phyloP scores from a whole-genome alignment of 2,888 invertebrate genomes.

The Cephus pulcher region DNA sequence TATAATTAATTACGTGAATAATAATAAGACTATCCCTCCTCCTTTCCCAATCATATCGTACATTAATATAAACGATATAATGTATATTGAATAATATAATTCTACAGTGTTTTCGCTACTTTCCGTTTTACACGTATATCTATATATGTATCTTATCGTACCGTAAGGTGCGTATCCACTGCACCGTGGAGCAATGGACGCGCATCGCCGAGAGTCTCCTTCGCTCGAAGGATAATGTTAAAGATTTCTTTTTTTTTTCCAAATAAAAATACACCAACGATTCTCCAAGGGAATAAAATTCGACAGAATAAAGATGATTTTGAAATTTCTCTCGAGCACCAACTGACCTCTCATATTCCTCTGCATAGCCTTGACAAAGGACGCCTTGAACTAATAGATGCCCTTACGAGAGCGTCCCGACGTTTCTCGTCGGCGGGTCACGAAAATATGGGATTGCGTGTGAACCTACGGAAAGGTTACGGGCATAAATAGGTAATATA shows the following conservation, averaged over 20 bases:
- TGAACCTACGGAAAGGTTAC: slow-evolving; percentile 38
- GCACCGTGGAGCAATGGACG: not conserved
- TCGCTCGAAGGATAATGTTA: not conserved
- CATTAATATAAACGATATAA: slow-evolving; percentile 2
- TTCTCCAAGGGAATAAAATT: not conserved
- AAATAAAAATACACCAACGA: not conserved
- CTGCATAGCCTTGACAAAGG: not conserved
- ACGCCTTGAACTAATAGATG: not conserved
- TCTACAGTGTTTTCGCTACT: not conserved
- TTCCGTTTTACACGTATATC: not conserved
- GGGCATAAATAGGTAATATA: slow-evolving; percentile 44
- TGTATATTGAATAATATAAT: slow-evolving; percentile 13
- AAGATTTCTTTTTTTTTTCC: not conserved
- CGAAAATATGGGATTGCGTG: slow-evolving; percentile 24
- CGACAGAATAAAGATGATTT: not conserved
- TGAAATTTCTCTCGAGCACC: not conserved
- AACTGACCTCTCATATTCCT: not conserved
- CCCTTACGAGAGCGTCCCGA: slow-evolving; percentile 3
- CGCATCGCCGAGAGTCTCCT: not conserved
- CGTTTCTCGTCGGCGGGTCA: not conserved
- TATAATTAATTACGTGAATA: slow-evolving; percentile 9
- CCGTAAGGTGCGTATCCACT: not conserved
- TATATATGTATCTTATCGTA: not conserved
- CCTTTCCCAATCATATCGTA: not conserved
- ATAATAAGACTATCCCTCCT: slow-evolving; percentile 1